These are phyloP conservation scores for Halcyon smyrnensis DNA, from an alignment of 2,797 vertebrate genomes.

Conservation along the genomic window DNA sequence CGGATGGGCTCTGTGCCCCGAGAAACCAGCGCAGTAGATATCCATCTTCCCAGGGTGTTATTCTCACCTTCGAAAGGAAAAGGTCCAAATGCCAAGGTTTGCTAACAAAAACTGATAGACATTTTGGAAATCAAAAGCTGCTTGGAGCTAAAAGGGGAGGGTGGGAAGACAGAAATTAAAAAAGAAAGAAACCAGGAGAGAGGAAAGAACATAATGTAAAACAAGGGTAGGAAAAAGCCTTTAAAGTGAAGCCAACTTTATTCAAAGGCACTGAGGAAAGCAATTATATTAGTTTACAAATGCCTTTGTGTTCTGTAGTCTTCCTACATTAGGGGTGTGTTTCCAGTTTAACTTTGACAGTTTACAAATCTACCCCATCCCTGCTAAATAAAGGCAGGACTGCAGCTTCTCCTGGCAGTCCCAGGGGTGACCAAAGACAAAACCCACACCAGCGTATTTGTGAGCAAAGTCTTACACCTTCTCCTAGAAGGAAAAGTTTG, in stretches of 20 bases:
- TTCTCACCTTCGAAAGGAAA: conserved; percentile 1
- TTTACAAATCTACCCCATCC: conserved; percentile 23
- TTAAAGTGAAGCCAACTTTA: conserved; percentile 69
- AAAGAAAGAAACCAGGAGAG: conserved; percentile 40
- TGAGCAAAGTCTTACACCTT: neutral
- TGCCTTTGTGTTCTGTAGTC: conserved; percentile 43
- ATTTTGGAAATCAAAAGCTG: conserved; percentile 35
- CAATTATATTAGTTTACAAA: conserved; percentile 60
- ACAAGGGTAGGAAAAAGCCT: conserved; percentile 55
- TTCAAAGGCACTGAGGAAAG: conserved; percentile 69
- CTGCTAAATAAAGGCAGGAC: conserved; percentile 22
- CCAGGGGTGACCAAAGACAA: neutral
- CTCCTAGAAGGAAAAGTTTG: conserved; percentile 9
- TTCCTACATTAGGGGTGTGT: conserved; percentile 48
- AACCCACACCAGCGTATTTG: neutral
- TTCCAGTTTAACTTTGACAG: conserved; percentile 47
- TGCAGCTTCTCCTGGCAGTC: conserved; percentile 2
- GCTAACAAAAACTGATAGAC: neutral
- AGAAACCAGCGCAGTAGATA: neutral
- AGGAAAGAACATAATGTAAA: conserved; percentile 47
- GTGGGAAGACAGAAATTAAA: neutral
- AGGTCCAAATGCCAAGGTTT: neutral
- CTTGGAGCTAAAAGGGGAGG: neutral
- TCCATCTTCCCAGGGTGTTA: neutral
- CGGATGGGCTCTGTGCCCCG: accelerated